Evolutionary conservation across 2,113 vertebrate genomes (phyloP).

Genomic region (Gobiocypris rarus): DNA sequence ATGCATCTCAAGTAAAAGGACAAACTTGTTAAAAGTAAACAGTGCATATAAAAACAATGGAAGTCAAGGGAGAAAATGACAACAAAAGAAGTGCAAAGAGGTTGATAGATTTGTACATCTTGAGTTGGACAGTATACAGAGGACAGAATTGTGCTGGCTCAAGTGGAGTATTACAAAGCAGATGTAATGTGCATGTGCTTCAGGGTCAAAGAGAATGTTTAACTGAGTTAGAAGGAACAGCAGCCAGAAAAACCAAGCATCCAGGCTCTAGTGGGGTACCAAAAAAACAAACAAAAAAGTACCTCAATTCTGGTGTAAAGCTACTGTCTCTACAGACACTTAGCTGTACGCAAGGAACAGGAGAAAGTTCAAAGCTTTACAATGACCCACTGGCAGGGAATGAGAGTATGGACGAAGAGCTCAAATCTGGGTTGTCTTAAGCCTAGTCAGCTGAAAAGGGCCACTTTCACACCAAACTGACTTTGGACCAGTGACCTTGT

Average conservation of each 20-base stretch:
- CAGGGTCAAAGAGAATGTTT: too few species aligned
- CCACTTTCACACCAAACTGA: conserved; percentile 29
- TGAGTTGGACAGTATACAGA: not conserved
- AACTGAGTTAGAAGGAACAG: not conserved
- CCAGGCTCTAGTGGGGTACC: too few species aligned
- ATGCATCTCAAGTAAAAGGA: too few species aligned
- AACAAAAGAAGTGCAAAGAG: too few species aligned
- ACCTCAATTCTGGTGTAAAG: not conserved
- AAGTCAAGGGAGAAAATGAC: too few species aligned
- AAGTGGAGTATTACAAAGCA: too few species aligned
- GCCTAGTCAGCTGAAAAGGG: conserved; percentile 53
- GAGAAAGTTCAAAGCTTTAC: conserved; percentile 42
- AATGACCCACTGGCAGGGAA: conserved; percentile 18
- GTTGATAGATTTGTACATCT: too few species aligned
- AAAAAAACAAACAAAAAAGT: not conserved
- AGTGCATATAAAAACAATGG: too few species aligned
- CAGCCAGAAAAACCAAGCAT: not conserved
- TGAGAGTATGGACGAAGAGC: conserved; percentile 16
- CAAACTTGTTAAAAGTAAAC: too few species aligned
- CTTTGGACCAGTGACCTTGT: conserved; percentile 59
- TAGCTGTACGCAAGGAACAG: not conserved
- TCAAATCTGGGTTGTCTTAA: conserved; percentile 55
- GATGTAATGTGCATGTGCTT: too few species aligned
- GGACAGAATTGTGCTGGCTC: not conserved
- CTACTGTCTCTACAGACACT: not conserved